phyloP scores from a whole-genome alignment of 2,888 invertebrate species.

The Drosophila recens region DNA sequence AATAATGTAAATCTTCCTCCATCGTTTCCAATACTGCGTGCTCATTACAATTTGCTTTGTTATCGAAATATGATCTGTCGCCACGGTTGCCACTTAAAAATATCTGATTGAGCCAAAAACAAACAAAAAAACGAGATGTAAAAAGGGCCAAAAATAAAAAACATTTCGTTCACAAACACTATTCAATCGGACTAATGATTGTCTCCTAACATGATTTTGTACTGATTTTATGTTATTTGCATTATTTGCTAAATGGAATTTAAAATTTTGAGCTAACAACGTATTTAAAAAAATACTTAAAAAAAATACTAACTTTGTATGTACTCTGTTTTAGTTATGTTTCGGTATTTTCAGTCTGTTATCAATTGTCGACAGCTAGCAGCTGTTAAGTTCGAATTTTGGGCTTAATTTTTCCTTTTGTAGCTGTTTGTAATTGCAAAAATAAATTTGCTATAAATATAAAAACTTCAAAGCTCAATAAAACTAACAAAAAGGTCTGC shows the following conservation, averaged over 20 bases:
- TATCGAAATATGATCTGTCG: constrained; percentile 9
- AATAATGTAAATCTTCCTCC: neutral
- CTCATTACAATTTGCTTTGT: neutral
- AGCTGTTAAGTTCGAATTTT: constrained; percentile 1
- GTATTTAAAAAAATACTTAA: neutral
- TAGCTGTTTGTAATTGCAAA: too few species aligned
- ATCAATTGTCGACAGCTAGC: neutral
- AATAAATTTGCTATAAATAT: too few species aligned
- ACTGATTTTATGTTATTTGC: constrained; percentile 1
- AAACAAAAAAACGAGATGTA: too few species aligned
- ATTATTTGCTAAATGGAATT: constrained; percentile 4
- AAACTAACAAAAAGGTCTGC: too few species aligned
- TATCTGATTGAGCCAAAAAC: too few species aligned
- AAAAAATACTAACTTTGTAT: neutral
- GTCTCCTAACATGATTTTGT: neutral
- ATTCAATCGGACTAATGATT: too few species aligned
- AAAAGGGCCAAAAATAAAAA: too few species aligned
- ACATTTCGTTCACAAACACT: too few species aligned
- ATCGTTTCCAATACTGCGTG: neutral
- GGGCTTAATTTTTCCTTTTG: too few species aligned
- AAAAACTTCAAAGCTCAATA: too few species aligned
- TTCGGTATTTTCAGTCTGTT: neutral
- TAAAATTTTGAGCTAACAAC: too few species aligned
- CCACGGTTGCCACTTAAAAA: neutral
- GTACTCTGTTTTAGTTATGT: neutral